Base-by-base conservation (phyloP, 37 sponge, comb jelly and placozoan genomes). In the Diacarnus erythraeanus region DNA sequence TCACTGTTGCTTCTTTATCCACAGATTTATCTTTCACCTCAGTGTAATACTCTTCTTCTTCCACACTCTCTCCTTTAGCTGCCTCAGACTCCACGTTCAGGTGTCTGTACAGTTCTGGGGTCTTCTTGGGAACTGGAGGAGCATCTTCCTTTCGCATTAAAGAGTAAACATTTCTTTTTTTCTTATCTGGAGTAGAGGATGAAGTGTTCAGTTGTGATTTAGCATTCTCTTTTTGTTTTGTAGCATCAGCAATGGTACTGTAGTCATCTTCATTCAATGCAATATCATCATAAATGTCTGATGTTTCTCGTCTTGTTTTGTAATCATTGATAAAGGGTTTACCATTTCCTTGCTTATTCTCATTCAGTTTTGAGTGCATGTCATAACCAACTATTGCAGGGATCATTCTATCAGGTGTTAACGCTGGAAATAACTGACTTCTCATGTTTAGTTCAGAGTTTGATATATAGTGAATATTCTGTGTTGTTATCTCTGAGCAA, bases 1-100 rank as follows among this genome's bases (percentile, higher is more conserved):
- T 47, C 51, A 15, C 51, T 47, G 12, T 47, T 12, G 10, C 18
- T n/a, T 8, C 18, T 4, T 25, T 27, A 5, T 27, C 30, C 64
- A 20, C 18, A 4, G 20, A n/a, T 30, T 12, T 63, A 63, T 63
- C 64, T 6, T 63, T 6, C 18, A 63, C 30, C 30, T 63, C 64
- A 63, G n/a, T 63, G 20, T 63, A 63, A 25, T 63, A 63, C 8
- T 63, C 64, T 27, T 63, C 64, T 23, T n/a, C 64, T 63, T 5
- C n/a, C n/a, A n/a, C n/a, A n/a, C n/a, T n/a, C n/a, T n/a, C n/a
- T n/a, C n/a, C n/a, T n/a, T n/a, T n/a, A n/a, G n/a, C n/a, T n/a
- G n/a, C n/a, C n/a, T n/a, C n/a, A n/a, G n/a, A n/a, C n/a, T n/a
- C n/a, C n/a, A n/a, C 30, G 5, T 27, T 27, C 26, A 15, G 64